Evolutionary conservation across 2,888 invertebrate genomes (phyloP), one percentile per base, ranked within the genome.

Genomic region (Polydrusus cervinus): DNA sequence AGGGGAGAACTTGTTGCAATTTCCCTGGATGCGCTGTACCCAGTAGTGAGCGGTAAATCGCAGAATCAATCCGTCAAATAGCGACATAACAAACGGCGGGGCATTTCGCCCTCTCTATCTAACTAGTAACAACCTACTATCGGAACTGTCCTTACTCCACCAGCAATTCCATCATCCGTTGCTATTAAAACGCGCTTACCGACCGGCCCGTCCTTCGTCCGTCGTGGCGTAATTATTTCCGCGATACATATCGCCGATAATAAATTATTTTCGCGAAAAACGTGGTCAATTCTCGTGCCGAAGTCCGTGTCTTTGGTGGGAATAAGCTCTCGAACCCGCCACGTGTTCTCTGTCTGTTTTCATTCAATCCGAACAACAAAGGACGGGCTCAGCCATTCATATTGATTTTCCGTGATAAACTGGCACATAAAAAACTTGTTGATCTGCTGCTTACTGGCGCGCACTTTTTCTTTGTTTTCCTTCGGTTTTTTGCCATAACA

Each of bases 401-500:
- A 87, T 87, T 85, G 87, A 87, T 87, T 87, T 87, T 87, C 86
- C 80, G 84, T 86, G 86, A 87, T 86, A 85, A 85, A 87, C 87
- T 85, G 84, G 84, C 84, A 84, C 84, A 87, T 86, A 87, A 87
- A 87, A 87, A 87, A 87, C 87, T 87, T 90, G 87, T 87, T 91
- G 87, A 90, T 90, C 87, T 78, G 47, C 61, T 16, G 45, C 55
- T 64, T 51, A 34, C 40, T 51, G 67, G 67, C 69, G 62, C 64
- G 69, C 74, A 64, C 11, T 40, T 40, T 45, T 51, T 18, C 67
- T 73, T 61, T 72, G 66, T 66, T 65, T 55, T 71, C 64, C 38
- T 53, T 66, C 40, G 11, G 7, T 20, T 65, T 11, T 34, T 77
- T 75, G 75, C 80, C 76, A 81, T 18, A 55, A 25, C 16, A 25